Evolutionary conservation across 2,113 vertebrate species (phyloP), one percentile per base, ranked within the genome.

Genomic region (Romanogobio albipinnatus): DNA sequence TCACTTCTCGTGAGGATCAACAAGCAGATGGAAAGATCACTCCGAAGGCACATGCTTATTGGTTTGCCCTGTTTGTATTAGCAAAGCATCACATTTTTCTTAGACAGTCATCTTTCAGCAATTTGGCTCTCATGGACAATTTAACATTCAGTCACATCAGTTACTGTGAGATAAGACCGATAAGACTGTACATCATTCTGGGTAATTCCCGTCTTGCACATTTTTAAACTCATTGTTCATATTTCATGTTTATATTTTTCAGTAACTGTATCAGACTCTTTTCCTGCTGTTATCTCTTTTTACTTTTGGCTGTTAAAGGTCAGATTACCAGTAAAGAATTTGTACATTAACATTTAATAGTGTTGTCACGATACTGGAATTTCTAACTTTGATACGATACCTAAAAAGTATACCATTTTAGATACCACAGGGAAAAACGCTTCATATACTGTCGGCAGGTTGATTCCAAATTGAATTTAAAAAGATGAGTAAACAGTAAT

Each of bases 61-160:
- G 6, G 64, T 59, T 76, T 83, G 47, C 2, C 1, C 13, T 83
- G 75, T 47, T 85, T 59, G 78, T 36, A 13, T 76, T 71, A 49
- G 59, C 59, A 11, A 7, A 29, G 51, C 3, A 62, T 45, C 33
- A 22, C 11, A 33, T n/a, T 81, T 29, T 62, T 74, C 26, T 5
- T 47, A 53, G 49, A 39, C 49, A 33, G 73, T 51, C 8, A 13
- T 68, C 5, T 6, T 68, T 49, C 75, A 61, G 84, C 59, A 84
- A 76, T 76, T 81, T 47, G 26, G 10, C 51, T 66, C 53, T 82
- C 22, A 80, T 58, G 66, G 80, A 75, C 56, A 68, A 85, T 75
- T 87, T 62, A 75, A 83, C 51, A 47, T 85, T 5, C 19, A 24
- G 9, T 45, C 14, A 81, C 64, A 84, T 85, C 83, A 73, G 43